Evolutionary conservation across 2,888 invertebrate genomes (phyloP), one percentile per base, ranked within the genome.

Genomic region (Neria commutata): DNA sequence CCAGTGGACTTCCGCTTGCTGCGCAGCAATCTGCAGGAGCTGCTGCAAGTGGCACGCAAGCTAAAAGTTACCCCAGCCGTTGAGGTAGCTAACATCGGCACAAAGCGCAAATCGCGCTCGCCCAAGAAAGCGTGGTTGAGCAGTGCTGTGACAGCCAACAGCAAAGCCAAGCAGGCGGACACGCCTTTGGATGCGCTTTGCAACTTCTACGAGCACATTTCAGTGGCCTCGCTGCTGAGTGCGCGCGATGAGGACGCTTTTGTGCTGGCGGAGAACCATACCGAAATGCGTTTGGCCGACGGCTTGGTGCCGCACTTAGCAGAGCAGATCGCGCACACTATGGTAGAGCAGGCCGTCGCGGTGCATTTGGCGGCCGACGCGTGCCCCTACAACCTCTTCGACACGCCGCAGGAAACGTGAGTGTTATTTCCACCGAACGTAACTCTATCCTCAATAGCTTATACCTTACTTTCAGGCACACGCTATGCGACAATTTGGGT

Each of bases 401-500:
- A 79, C 51, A 71, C 71, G 45, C 65, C 74, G 0, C 61, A 62
- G 34, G 67, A 68, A 23, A 71, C 70, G 80, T 80, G 57, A 72
- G 70, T 19, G 45, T 45, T 11, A 17, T 45, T 6, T 19, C 19
- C n/a, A 3, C 23, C 23, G 45, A n/a, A 8, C 40, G 11, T 2
- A 6, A 37, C 14, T 14, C 14, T n/a, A n/a, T 23, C 14, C 21
- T 17, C n/a, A 33, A 23, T 24, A 29, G 25, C 6, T 14, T n/a
- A n/a, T n/a, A n/a, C 11, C 24, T 54, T 25, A 61, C 67, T 84
- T 84, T 58, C 81, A 88, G 88, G 53, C 79, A 84, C 71, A 69
- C 84, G 71, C 76, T 91, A 23, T 57, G 64, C 17, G 69, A 71
- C 1, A 66, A 84, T 8, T 70, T 89, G 42, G 84, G 85, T 26